A percentile compares a stretch with the other conserved stretches of the same genome.
These are phyloP conservation scores for Festucalex cinctus DNA, from an alignment of 2,113 vertebrate species.

Conservation along the genomic window DNA sequence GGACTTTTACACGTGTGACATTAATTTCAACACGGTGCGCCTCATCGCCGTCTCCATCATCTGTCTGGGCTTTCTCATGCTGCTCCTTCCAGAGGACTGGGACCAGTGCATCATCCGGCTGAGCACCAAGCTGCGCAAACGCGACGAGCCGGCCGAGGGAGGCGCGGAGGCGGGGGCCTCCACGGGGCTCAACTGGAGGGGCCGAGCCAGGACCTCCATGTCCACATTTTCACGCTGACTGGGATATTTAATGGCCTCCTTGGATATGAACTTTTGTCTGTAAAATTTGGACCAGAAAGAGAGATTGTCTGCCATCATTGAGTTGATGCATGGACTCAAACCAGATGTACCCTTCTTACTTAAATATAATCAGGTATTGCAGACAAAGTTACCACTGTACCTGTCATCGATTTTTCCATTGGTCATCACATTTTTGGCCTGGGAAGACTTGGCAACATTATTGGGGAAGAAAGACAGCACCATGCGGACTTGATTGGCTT, in stretches of 20 bases:
- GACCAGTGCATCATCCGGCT: conserved; percentile 88
- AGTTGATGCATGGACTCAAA: conserved; percentile 46
- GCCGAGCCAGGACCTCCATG: conserved; percentile 82
- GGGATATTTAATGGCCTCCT: not conserved
- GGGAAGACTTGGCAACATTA: conserved; percentile 8
- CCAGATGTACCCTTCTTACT: conserved; percentile 20
- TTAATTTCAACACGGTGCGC: conserved; percentile 91
- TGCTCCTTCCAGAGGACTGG: conserved; percentile 94
- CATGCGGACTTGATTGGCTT: conserved; percentile 31
- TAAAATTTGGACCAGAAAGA: conserved; percentile 7
- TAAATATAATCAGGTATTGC: conserved; percentile 34
- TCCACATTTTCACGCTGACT: conserved; percentile 84
- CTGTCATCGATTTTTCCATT: conserved; percentile 33
- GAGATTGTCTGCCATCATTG: conserved; percentile 22
- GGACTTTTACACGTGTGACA: conserved; percentile 89
- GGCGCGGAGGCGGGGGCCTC: conserved; percentile 66
- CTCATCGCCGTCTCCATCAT: conserved; percentile 92
- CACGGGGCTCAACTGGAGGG: conserved; percentile 78
- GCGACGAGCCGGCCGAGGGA: conserved; percentile 81
- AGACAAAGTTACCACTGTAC: conserved; percentile 27
- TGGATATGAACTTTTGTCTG: conserved; percentile 12
- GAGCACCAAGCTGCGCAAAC: conserved; percentile 85
- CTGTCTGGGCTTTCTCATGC: conserved; percentile 91
- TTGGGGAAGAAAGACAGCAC: conserved; percentile 9
- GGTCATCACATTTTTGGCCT: conserved; percentile 28